Evolutionary conservation across 1,140 invertebrate genomes (phyloP).

Genomic region (Drosophila kikkawai): DNA sequence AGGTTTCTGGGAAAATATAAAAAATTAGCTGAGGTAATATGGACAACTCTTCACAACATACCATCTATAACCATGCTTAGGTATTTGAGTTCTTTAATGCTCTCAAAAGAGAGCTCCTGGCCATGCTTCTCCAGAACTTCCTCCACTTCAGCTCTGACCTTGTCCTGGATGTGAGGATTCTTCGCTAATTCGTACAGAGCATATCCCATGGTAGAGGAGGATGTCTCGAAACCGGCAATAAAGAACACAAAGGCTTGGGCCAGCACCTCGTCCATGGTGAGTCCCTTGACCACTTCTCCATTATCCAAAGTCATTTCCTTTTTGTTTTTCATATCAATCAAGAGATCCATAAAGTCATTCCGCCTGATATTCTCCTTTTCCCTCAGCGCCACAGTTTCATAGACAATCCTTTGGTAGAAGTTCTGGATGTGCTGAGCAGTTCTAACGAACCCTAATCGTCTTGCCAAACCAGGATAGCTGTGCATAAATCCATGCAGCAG

Average conservation of each 20-base stretch:
- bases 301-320: conserved; percentile 25
- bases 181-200: conserved; percentile 87
- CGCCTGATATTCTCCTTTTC: conserved; percentile 85
- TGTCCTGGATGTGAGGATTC: conserved; percentile 88
- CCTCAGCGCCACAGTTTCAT: conserved; percentile 85
- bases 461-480: conserved; percentile 21
- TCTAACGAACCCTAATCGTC: conserved; percentile 71
- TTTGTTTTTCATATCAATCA: conserved; percentile 86
- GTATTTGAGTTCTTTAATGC: conserved; percentile 86
- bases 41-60: background rate
- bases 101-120: conserved; percentile 86
- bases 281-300: conserved; percentile 35
- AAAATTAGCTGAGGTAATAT: accelerated
- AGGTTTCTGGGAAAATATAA: conserved; percentile 85
- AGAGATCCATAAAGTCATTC: conserved; percentile 87
- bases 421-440: conserved; percentile 79
- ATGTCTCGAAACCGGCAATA: conserved; percentile 89
- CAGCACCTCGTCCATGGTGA: conserved; percentile 70
- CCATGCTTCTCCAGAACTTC: conserved; percentile 84
- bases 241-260: conserved; percentile 85
- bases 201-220: conserved; percentile 86
- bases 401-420: conserved; percentile 85
- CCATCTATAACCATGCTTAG: conserved; percentile 85
- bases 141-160: conserved; percentile 87
- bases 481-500: conserved; percentile 38